These are phyloP conservation scores for Harlomillsia oculata DNA, from an alignment of 1,140 invertebrate genomes.

Conservation along the genomic window DNA sequence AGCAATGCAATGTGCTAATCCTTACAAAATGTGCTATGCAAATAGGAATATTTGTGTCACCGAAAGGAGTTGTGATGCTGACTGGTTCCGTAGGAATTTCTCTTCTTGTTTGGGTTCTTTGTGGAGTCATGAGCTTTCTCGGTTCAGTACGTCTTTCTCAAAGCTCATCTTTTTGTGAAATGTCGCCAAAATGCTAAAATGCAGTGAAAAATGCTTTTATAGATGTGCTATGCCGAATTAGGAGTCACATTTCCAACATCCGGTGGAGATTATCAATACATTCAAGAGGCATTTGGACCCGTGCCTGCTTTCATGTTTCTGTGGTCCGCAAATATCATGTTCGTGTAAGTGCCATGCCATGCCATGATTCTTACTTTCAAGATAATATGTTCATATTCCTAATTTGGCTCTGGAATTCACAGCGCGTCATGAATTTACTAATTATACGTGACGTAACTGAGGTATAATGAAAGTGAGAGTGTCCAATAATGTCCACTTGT, in stretches of 20 bases:
- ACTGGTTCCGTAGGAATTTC: constrained; percentile 47
- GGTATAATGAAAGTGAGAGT: too few species aligned
- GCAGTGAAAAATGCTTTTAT: too few species aligned
- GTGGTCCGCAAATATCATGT: constrained; percentile 84
- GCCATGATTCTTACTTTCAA: too few species aligned
- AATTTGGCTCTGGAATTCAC: too few species aligned
- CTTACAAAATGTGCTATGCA: not conserved
- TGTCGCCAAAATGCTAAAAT: too few species aligned
- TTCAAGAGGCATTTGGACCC: constrained; percentile 78
- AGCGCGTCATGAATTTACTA: too few species aligned
- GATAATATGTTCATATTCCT: too few species aligned
- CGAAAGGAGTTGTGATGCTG: constrained; percentile 46
- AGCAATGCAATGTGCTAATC: not conserved
- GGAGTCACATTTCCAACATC: constrained; percentile 87
- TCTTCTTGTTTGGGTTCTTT: constrained; percentile 46
- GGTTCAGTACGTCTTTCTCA: too few species aligned
- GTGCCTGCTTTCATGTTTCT: constrained; percentile 87
- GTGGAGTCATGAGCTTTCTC: constrained; percentile 48
- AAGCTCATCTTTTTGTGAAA: too few species aligned
- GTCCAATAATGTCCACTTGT: too few species aligned
- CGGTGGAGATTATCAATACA: constrained; percentile 96
- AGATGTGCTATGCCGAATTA: constrained; percentile 77
- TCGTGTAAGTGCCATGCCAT: too few species aligned
- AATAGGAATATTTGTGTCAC: constrained; percentile 50
- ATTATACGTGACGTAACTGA: too few species aligned